Conservation (phyloP, 2,797 vertebrate genomes). For the Intellagama lesueurii region DNA sequence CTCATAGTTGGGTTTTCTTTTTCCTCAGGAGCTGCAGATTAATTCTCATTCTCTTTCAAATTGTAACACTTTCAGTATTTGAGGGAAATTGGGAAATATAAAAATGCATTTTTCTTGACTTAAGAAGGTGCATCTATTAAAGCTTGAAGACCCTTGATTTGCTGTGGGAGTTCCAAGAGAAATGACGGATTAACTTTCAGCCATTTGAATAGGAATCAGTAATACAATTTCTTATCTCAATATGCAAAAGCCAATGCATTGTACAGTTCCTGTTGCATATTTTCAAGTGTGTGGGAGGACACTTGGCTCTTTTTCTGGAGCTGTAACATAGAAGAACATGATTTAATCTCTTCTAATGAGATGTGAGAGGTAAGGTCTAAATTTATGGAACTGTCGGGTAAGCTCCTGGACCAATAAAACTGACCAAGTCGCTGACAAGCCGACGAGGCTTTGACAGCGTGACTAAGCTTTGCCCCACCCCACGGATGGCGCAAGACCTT, state of each 20-base stretch:
- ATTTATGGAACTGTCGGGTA: background rate
- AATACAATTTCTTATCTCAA: background rate
- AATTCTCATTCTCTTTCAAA: background rate
- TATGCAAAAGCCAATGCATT: background rate
- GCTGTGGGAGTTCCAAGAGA: background rate
- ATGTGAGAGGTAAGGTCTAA: background rate
- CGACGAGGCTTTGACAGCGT: too few relatives aligned
- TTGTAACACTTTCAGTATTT: background rate
- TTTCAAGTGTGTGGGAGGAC: background rate
- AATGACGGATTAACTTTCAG: slow-evolving; percentile 8
- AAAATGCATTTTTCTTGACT: background rate
- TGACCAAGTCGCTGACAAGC: too few relatives aligned
- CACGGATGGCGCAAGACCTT: too few relatives aligned
- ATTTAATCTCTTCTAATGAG: slow-evolving; percentile 18
- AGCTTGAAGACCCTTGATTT: background rate
- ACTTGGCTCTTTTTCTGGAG: background rate
- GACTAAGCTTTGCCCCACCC: too few relatives aligned
- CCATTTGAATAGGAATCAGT: background rate
- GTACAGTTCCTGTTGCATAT: background rate
- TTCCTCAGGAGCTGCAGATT: background rate
- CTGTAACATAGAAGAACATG: background rate
- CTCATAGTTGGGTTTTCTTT: background rate
- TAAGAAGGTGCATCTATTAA: background rate
- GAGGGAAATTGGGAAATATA: background rate
- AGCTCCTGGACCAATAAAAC: background rate